phyloP scores from a whole-genome alignment of 2,888 invertebrate genomes.

The Boloria euphrosyne region DNA sequence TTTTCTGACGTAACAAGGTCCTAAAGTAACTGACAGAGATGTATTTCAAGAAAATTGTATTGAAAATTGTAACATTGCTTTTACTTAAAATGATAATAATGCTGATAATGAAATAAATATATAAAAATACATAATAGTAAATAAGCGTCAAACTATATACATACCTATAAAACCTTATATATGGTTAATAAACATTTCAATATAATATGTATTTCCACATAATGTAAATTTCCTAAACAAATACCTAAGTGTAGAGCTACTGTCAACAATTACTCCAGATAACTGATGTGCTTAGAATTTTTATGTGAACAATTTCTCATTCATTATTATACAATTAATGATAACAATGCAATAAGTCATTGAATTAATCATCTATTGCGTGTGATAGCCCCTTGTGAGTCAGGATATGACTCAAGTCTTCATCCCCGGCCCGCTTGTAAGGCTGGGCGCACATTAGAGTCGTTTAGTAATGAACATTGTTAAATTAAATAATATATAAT shows the following conservation, averaged over 20 bases:
- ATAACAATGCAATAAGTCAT: conserved; percentile 52
- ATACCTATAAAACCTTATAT: too few species aligned
- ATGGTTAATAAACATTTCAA: not conserved
- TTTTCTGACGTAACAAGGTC: too few species aligned
- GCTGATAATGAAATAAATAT: too few species aligned
- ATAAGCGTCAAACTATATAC: too few species aligned
- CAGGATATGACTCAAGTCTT: conserved; percentile 48
- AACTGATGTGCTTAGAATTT: conserved; percentile 21
- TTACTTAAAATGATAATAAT: too few species aligned
- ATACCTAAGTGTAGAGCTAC: not conserved
- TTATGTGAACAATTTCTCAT: conserved; percentile 23
- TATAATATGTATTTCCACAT: not conserved
- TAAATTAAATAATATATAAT: not conserved
- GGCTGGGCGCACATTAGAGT: conserved; percentile 1
- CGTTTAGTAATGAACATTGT: not conserved
- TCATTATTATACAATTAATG: conserved; percentile 35
- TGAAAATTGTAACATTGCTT: too few species aligned
- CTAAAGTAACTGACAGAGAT: too few species aligned
- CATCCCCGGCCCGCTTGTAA: conserved; percentile 45
- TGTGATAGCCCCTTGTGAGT: conserved; percentile 53
- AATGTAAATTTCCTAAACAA: not conserved
- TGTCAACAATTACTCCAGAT: conserved; percentile 1
- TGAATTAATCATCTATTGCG: conserved; percentile 56
- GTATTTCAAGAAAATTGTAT: too few species aligned
- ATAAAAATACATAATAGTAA: too few species aligned